Evolutionary conservation across 2,113 vertebrate genomes (phyloP), one percentile per base, ranked within the genome.

Genomic region (Pteruthius melanotis): DNA sequence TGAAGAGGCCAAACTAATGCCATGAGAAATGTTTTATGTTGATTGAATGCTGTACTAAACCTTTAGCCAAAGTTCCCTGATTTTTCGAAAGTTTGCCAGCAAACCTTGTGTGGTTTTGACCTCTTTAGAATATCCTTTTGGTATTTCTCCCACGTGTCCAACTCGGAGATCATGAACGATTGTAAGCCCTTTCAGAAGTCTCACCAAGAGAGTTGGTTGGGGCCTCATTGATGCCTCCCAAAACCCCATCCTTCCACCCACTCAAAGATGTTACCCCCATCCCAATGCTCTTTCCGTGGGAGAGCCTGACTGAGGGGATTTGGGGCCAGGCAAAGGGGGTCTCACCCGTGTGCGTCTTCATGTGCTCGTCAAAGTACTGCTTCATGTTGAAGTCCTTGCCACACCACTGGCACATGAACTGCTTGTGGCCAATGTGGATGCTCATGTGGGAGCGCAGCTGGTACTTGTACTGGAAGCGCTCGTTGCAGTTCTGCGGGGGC

Each of bases 381-480:
- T 98, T 98, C 98, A 98, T 98, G 97, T 98, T 98, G 97, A 98
- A 98, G 96, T 98, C 98, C 83, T 98, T 98, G 60, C 98, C 98
- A 5, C 98, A 98, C 98, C 98, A 98, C 94, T 98, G 98, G 95
- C 98, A 98, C 98, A 98, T 98, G 94, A 98, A 98, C 97, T 98
- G 98, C 95, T 98, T 98, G 97, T 98, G 98, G 9, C 98, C 98
- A 1, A 98, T 98, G 97, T 98, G 98, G 96, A 98, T 98, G 90
- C 98, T 98, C 98, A 98, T 98, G 95, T 98, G 98, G 31, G 98
- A 98, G 12, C 98, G 98, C 71, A 98, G 97, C 96, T 98, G 98
- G 95, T 98, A 98, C 77, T 98, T 98, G 95, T 99, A 99, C 97
- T 98, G 98, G 97, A 99, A 99, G 33, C 99, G 98, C 93, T 99